Evolutionary conservation across 1,140 invertebrate species (phyloP), one percentile per base, ranked within the genome.

Genomic region (Diorhabda elongata): DNA sequence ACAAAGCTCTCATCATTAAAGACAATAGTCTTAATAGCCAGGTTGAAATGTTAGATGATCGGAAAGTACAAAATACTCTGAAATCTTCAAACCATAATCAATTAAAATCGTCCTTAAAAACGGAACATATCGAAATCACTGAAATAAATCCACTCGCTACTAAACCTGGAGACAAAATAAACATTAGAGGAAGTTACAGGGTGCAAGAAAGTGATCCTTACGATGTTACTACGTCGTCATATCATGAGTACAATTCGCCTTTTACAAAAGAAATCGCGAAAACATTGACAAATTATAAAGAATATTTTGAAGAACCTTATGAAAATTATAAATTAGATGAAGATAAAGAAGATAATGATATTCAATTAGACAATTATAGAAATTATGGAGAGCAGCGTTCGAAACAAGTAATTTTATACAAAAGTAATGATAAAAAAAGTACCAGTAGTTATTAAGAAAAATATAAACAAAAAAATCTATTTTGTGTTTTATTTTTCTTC

Each of bases 161-260:
- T 8, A 11, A 64, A 8, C 71, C 71, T 2, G 61, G 63, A 5
- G 62, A 56, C 2, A 44, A 64, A 44, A 61, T 67, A n/a, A 59
- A 58, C 9, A 58, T 73, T 8, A 68, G 58, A 4, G 69, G 72
- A 0, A 71, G 69, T 42, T 73, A 73, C 42, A 68, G 66, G 47
- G 72, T 73, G 3, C 69, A 69, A 6, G 69, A 73, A 64, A 69
- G 9, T 59, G 58, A 66, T 64, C 71, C 71, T 4, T 47, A 64
- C 42, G 64, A 69, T 58, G 26, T 62, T 1, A 45, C 58, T 3
- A 69, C 11, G 0, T 57, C 60, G 26, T 41, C 62, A 58, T 64
- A 65, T 57, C 66, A 70, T n/a, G 65, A 56, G 5, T 60, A 58
- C 42, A 42, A 59, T 41, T 44, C 42, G 5, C 65, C 65, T 6